Percentiles rank a stretch among this genome's conserved stretches.
Evolutionary conservation across 2,888 invertebrate species (phyloP).

Genomic region (Leptinotarsa juncta): DNA sequence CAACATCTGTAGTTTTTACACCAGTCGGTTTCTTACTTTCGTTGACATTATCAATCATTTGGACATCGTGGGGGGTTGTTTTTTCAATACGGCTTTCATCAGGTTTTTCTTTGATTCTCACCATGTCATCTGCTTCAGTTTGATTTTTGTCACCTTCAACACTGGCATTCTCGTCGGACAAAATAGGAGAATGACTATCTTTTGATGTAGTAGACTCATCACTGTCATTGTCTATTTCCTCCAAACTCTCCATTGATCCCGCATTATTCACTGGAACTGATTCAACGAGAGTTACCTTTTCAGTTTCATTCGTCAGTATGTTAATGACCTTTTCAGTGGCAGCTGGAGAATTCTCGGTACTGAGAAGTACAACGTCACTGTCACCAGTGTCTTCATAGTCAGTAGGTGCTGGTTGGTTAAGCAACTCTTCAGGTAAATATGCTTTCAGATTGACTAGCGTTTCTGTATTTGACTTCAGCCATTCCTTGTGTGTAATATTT

Average conservation of each 20-base stretch:
- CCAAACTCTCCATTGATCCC: slow-evolving; percentile 54
- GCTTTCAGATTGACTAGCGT: slow-evolving; percentile 52
- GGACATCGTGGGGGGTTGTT: slow-evolving; percentile 36
- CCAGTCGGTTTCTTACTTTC: slow-evolving; percentile 32
- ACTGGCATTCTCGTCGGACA: slow-evolving; percentile 60
- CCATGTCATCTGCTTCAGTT: slow-evolving; percentile 57
- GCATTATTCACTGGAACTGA: slow-evolving; percentile 12
- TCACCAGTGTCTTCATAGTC: slow-evolving; percentile 46
- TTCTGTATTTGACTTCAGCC: slow-evolving; percentile 55
- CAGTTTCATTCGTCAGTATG: slow-evolving; percentile 9
- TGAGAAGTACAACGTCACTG: slow-evolving; percentile 15
- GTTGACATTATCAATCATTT: slow-evolving; percentile 37
- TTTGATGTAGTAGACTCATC: slow-evolving; percentile 58
- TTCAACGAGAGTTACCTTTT: neutral
- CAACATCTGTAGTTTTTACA: slow-evolving; percentile 52
- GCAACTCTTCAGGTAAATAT: slow-evolving; percentile 53
- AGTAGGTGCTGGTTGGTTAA: slow-evolving; percentile 53
- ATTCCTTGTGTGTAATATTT: slow-evolving; percentile 54
- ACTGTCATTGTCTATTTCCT: slow-evolving; percentile 54
- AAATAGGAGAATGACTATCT: slow-evolving; percentile 49
- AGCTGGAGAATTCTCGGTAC: neutral
- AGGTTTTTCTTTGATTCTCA: slow-evolving; percentile 63
- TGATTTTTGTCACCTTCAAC: slow-evolving; percentile 51
- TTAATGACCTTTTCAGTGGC: slow-evolving; percentile 10
- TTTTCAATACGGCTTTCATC: slow-evolving; percentile 34